Evolutionary conservation across 2,888 invertebrate genomes (phyloP).

Genomic region (Caenorhabditis doughertyi): DNA sequence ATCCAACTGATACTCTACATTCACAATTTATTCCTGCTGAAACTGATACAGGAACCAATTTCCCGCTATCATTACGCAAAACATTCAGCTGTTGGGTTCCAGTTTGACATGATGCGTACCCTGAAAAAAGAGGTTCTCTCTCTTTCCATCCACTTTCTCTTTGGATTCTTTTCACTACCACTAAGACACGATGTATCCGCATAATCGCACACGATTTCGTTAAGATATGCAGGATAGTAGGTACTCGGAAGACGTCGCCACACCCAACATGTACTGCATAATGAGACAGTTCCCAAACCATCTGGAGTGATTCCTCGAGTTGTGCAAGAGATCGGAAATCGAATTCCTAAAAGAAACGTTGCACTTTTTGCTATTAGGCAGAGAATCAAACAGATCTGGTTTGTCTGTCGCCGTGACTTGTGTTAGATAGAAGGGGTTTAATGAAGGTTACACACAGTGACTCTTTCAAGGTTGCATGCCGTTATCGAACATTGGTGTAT

Average conservation of each 20-base stretch:
- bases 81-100: conserved; percentile 64
- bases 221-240: conserved; percentile 67
- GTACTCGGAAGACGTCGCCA: conserved; percentile 67
- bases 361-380: conserved; percentile 16
- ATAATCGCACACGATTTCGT: conserved; percentile 67
- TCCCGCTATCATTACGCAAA: conserved; percentile 63
- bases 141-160: conserved; percentile 16
- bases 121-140: conserved; percentile 44
- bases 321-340: conserved; percentile 63
- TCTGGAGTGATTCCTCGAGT: conserved; percentile 63
- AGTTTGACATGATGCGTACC: conserved; percentile 65
- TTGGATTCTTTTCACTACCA: conserved; percentile 45
- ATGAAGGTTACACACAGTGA: conserved; percentile 52
- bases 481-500: conserved; percentile 60
- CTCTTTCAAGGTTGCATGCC: conserved; percentile 50
- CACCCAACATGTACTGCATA: conserved; percentile 67
- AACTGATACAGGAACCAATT: conserved; percentile 53
- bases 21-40: conserved; percentile 64
- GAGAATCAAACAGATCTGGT: conserved; percentile 4
- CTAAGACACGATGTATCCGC: conserved; percentile 61
- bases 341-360: conserved; percentile 36
- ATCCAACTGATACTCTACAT: conserved; percentile 50
- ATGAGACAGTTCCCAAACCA: conserved; percentile 56
- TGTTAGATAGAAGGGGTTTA: conserved; percentile 16
- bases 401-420: conserved; percentile 22